Conservation (phyloP, 1,140 invertebrate species). For the Heliothis virescens region DNA sequence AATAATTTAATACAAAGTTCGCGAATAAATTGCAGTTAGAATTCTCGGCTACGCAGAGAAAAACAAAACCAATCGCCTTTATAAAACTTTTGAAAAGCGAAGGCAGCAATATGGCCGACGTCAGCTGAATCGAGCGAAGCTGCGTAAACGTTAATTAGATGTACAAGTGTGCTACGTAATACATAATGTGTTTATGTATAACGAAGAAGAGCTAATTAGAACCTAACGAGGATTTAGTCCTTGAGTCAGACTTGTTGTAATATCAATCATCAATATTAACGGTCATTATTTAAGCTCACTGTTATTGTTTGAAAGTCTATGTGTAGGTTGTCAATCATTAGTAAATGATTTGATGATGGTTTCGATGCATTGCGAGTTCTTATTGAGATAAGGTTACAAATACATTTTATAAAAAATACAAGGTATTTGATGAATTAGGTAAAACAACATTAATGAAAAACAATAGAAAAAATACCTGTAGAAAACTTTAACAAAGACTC, state of each 20-base stretch:
- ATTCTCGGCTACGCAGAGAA: neutral
- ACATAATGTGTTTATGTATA: neutral
- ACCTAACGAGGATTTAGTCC: neutral
- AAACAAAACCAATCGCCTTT: neutral
- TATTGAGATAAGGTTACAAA: neutral
- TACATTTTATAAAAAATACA: neutral
- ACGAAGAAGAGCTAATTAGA: slow-evolving; percentile 22
- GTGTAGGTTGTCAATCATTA: neutral
- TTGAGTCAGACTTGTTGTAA: neutral
- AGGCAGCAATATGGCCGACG: slow-evolving; percentile 15
- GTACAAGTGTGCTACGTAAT: neutral
- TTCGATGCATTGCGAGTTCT: neutral
- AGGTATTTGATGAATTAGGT: too few species aligned
- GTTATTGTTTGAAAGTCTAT: neutral
- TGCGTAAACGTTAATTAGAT: slow-evolving; percentile 4
- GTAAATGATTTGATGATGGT: neutral
- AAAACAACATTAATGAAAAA: neutral
- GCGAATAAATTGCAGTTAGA: too few species aligned
- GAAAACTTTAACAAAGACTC: slow-evolving; percentile 9
- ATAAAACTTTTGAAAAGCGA: slow-evolving; percentile 11
- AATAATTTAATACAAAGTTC: too few species aligned
- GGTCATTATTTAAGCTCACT: neutral
- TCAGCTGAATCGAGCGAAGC: neutral
- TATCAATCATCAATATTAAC: neutral
- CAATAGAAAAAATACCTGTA: neutral